phyloP scores from a whole-genome alignment of 2,113 vertebrate genomes.

The Hippotragus niger region DNA sequence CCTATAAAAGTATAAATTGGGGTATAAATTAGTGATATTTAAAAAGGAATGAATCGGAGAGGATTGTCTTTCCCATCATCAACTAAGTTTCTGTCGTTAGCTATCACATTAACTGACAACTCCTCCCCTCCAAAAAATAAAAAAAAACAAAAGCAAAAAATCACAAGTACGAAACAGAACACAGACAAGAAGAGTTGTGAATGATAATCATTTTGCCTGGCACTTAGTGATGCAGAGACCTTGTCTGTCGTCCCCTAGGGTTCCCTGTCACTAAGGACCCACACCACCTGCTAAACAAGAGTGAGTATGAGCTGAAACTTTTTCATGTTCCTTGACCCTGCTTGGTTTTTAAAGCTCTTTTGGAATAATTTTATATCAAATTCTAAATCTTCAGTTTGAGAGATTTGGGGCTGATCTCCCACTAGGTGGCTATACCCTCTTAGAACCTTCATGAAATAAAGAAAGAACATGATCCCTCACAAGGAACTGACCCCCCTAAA shows the following conservation, averaged over 20 bases:
- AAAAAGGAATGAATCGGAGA: neutral
- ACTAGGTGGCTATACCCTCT: neutral
- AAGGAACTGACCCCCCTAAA: neutral
- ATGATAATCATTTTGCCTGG: neutral
- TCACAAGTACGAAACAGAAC: neutral
- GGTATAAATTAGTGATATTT: neutral
- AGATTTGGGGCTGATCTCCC: neutral
- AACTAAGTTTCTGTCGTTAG: neutral
- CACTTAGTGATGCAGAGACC: neutral
- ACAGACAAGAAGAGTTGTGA: neutral
- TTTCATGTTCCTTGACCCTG: neutral
- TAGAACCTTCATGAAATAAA: neutral
- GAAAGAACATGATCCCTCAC: neutral
- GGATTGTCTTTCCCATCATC: neutral
- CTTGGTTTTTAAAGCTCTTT: neutral
- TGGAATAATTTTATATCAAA: neutral
- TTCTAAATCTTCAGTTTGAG: neutral
- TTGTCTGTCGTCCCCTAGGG: neutral
- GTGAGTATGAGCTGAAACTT: neutral
- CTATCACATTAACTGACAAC: neutral
- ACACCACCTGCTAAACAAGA: neutral
- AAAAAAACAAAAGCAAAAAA: neutral
- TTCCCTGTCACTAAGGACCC: neutral
- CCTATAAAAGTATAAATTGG: neutral
- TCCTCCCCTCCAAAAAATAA: no score